Evolutionary conservation across 1,140 invertebrate species (phyloP).

Genomic region (Elysia chlorotica): DNA sequence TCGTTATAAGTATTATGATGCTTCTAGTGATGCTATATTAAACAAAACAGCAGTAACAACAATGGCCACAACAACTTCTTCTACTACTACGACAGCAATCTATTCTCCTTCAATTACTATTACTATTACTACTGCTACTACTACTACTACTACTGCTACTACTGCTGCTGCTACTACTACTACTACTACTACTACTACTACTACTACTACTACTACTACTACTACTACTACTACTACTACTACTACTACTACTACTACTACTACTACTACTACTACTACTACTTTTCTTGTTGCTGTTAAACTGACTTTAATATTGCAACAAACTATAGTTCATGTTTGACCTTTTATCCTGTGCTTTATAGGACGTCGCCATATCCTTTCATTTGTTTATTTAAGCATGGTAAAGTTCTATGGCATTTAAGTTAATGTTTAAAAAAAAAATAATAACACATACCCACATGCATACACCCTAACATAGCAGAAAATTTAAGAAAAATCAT

Average conservation of each 20-base stretch:
- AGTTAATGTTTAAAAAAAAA: no score
- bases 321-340: no score
- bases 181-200: slow-evolving; percentile 9
- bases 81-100: neutral
- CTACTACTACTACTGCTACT: slow-evolving; percentile 13
- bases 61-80: no score
- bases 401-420: no score
- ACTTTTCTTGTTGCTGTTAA: neutral
- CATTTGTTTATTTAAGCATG: no score
- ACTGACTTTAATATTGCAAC: no score
- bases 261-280: slow-evolving; percentile 13
- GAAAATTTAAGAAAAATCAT: no score
- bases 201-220: slow-evolving; percentile 14
- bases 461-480: no score
- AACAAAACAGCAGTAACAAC: neutral
- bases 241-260: slow-evolving; percentile 13
- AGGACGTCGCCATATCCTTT: no score
- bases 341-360: no score
- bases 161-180: slow-evolving; percentile 9
- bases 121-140: slow-evolving; percentile 10
- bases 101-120: slow-evolving; percentile 3
- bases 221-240: slow-evolving; percentile 11
- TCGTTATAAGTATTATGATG: neutral
- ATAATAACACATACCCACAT: no score
- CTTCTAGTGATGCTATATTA: neutral